Evolutionary conservation across 2,888 invertebrate genomes (phyloP).

Genomic region (Leptinotarsa tumamoca): DNA sequence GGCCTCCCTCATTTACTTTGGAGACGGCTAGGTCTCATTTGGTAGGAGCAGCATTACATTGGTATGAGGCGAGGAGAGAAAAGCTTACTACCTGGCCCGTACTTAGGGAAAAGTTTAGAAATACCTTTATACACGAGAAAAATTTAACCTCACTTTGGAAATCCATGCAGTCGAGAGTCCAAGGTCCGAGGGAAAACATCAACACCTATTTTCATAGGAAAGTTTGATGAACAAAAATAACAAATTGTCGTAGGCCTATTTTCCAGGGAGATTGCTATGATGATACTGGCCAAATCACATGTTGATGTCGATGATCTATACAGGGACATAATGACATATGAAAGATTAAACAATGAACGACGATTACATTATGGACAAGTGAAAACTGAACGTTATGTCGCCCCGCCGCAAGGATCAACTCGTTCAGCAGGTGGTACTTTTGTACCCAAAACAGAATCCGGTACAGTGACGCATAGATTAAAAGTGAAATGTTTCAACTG

Average conservation of each 20-base stretch:
- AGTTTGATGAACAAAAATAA: conserved; percentile 20
- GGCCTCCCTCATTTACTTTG: background rate
- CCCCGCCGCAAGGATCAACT: too few species aligned
- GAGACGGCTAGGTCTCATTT: background rate
- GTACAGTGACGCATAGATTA: background rate
- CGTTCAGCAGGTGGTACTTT: background rate
- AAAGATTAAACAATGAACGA: background rate
- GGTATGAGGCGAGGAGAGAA: background rate
- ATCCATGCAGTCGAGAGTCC: conserved; percentile 6
- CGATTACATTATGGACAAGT: background rate
- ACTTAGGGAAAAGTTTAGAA: background rate
- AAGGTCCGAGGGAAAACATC: conserved; percentile 15
- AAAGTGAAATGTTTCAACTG: conserved; percentile 22
- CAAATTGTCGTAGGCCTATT: conserved; percentile 18
- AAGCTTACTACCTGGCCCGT: background rate
- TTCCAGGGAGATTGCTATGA: conserved; percentile 15
- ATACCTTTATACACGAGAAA: conserved; percentile 13
- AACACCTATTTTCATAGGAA: conserved; percentile 21
- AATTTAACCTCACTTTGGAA: conserved; percentile 10
- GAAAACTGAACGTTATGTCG: background rate
- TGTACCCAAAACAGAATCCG: background rate
- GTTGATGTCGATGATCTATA: conserved; percentile 20
- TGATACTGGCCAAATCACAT: conserved; percentile 17
- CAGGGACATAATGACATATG: conserved; percentile 4
- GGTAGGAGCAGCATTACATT: background rate